Base-by-base conservation (phyloP, 2,888 invertebrate species). In the Lydus trimaculatus region DNA sequence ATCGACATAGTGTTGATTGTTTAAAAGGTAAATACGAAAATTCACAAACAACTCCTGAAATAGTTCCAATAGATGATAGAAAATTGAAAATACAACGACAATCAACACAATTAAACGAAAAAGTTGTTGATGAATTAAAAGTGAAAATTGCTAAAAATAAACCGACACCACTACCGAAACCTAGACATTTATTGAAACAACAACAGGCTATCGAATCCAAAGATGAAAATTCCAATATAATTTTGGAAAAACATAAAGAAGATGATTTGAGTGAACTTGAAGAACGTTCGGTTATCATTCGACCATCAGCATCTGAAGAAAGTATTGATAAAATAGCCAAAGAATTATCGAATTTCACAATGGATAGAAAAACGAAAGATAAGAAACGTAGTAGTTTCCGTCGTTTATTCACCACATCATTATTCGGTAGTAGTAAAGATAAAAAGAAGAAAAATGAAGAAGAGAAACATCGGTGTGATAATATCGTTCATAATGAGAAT, bases 361-460 rank as follows among this genome's bases (percentile, higher is more conserved):
- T 82, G 83, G 82, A 83, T 28, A 72, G 75, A 20, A 79, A 79
- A 65, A 67, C 74, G 2, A 80, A 82, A 75, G 81, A 84, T 58
- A 84, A 83, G 72, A 85, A 84, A 74, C 79, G 85, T 7, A 76
- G 78, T 69, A 82, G 84, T 69, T 84, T 85, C 61, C 76, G 79
- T 7, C 81, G 77, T 71, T 78, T 84, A 48, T 82, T 85, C 58
- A 74, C 80, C 8, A 80, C 78, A 5, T 75, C 76, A 33, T 75
- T 84, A 59, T 82, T 84, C 74, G 72, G 81, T 1, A 85, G 84
- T 66, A 76, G 82, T 58, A 84, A 84, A 66, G 85, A 86, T 67
- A 85, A 85, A 61, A 85, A 86, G 69, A 85, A 86, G 68, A 75
- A 76, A 64, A 79, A 82, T 6, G 77, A 78, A 20, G 84, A 85